Conservation (phyloP, 2,797 vertebrate species). For the Galagoides demidoff region DNA sequence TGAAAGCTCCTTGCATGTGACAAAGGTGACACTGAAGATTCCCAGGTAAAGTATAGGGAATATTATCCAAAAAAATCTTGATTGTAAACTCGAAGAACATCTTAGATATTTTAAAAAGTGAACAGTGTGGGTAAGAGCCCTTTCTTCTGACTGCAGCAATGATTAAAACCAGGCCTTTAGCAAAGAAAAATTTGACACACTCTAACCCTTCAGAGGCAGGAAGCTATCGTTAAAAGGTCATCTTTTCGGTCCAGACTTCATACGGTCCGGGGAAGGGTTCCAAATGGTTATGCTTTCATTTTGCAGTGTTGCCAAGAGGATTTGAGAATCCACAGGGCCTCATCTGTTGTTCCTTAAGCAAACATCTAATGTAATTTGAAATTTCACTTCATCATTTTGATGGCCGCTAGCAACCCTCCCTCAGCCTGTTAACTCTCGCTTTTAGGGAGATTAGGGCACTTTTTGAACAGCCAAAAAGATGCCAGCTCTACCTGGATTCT, state of each 20-base stretch:
- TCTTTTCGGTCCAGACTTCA: conserved; percentile 78
- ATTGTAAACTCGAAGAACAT: conserved; percentile 52
- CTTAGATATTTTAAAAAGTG: conserved; percentile 49
- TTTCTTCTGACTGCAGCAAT: conserved; percentile 53
- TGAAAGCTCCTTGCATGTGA: background rate
- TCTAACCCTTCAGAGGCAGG: conserved; percentile 76
- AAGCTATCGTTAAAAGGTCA: conserved; percentile 83
- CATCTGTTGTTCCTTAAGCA: conserved; percentile 87
- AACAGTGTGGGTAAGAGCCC: conserved; percentile 47
- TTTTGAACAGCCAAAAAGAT: conserved; percentile 62
- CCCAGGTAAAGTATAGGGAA: background rate
- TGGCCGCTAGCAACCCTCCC: conserved; percentile 74
- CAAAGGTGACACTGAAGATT: background rate
- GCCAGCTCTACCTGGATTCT: background rate
- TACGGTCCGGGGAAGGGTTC: conserved; percentile 70
- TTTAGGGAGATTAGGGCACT: conserved; percentile 29
- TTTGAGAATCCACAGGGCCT: conserved; percentile 86
- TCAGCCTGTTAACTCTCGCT: conserved; percentile 51
- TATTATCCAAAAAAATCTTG: background rate
- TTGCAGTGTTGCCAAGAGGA: conserved; percentile 80
- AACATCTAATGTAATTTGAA: conserved; percentile 87
- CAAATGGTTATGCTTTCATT: conserved; percentile 83
- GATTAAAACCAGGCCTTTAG: conserved; percentile 75
- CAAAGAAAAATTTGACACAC: conserved; percentile 74
- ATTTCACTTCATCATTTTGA: conserved; percentile 85